Evolutionary conservation across 1,140 invertebrate genomes (phyloP).

Genomic region (Magallana ariakensis): DNA sequence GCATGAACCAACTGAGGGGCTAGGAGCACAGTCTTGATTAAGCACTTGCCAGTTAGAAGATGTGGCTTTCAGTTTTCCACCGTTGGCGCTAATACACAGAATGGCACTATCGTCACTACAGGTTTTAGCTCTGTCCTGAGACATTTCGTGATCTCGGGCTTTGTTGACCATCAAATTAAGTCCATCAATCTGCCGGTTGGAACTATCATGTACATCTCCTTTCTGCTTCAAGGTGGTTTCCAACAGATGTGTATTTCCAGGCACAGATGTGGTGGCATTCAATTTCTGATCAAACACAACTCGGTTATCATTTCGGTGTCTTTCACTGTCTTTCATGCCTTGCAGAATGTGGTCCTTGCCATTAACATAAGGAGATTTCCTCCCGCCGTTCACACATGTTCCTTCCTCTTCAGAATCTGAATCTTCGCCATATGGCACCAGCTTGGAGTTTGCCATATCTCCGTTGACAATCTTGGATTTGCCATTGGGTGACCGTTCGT

Average conservation of each 20-base stretch:
- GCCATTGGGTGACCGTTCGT: constrained; percentile 72
- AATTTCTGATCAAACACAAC: constrained; percentile 70
- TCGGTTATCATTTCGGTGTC: constrained; percentile 54
- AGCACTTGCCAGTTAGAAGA: constrained; percentile 75
- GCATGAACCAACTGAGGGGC: constrained; percentile 73
- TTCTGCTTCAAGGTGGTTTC: constrained; percentile 50
- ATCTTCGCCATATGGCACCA: constrained; percentile 78
- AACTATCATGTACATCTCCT: not conserved
- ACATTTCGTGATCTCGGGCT: constrained; percentile 46
- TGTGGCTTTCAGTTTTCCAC: constrained; percentile 68
- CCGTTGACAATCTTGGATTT: constrained; percentile 67
- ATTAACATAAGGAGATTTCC: not conserved
- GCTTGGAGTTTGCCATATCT: constrained; percentile 48
- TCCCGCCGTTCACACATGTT: not conserved
- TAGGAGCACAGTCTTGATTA: constrained; percentile 67
- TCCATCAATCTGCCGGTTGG: constrained; percentile 39
- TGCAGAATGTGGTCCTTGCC: not conserved
- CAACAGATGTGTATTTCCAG: constrained; percentile 66
- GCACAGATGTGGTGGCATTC: constrained; percentile 70
- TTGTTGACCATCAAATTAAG: constrained; percentile 46
- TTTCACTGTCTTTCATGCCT: constrained; percentile 27
- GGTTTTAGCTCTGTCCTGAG: constrained; percentile 41
- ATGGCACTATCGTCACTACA: constrained; percentile 45
- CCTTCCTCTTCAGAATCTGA: constrained; percentile 75
- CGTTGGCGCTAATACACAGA: constrained; percentile 50